Evolutionary conservation across 2,113 vertebrate species (phyloP).

Genomic region (Aptenodytes forsteri): DNA sequence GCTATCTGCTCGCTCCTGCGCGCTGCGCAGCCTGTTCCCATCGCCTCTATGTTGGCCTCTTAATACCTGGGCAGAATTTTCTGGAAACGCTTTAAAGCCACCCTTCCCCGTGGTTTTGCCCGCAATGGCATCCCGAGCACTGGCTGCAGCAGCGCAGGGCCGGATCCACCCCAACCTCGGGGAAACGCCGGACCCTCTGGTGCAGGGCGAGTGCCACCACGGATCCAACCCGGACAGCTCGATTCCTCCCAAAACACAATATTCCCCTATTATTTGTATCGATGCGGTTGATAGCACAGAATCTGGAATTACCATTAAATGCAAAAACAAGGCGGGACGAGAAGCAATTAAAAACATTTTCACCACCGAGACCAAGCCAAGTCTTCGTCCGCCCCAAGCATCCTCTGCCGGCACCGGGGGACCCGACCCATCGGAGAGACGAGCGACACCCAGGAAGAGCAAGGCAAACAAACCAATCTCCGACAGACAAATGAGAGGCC

Average conservation of each 20-base stretch:
- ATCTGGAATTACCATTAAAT: background rate
- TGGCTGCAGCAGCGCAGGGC: rapidly evolving
- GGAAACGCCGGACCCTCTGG: rapidly evolving
- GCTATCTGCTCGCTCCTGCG: conserved; percentile 21
- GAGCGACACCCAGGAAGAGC: background rate
- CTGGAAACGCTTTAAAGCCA: background rate
- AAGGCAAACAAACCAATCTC: conserved; percentile 36
- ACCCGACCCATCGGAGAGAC: background rate
- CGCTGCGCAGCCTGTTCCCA: background rate
- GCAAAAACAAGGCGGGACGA: rapidly evolving
- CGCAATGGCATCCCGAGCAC: rapidly evolving
- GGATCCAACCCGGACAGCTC: background rate
- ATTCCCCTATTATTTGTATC: background rate
- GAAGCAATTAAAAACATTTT: background rate
- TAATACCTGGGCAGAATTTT: conserved; percentile 6
- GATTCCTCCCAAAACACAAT: background rate
- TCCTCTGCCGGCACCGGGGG: rapidly evolving
- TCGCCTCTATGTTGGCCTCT: background rate
- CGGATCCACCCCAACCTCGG: background rate
- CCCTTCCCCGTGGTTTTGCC: background rate
- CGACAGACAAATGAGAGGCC: conserved; percentile 54
- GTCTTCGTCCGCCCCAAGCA: rapidly evolving
- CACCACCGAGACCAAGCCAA: background rate
- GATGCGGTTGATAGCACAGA: background rate
- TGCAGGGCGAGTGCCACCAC: background rate